Base-by-base conservation (phyloP, 2,113 vertebrate genomes). In the Menura novaehollandiae region DNA sequence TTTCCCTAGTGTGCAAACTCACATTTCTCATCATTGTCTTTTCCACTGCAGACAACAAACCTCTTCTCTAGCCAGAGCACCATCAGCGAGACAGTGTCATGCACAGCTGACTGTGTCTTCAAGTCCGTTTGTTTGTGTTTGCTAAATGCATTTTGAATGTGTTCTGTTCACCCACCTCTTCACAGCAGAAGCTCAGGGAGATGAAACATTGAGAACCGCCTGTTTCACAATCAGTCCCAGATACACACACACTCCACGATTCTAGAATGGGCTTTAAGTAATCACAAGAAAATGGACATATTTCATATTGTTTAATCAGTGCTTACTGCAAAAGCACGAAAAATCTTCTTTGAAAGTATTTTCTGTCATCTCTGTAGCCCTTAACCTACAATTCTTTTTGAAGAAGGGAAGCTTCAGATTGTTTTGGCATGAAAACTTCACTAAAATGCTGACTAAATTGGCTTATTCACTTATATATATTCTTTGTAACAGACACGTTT, bases 1-100 rank as follows among this genome's bases (percentile, higher is more conserved):
- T 53, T 91, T 96, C 95, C 95, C 96, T 58, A 46, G 92, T 23
- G 79, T 52, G 46, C 46, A 97, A 60, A 39, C 21, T 89, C 58
- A 8, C 13, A 69, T 96, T 91, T 95, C 75, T 95, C 94, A 85
- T 91, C 63, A 43, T 81, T 63, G 85, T 89, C 69, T 94, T 94
- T 73, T 75, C 76, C 43, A 73, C 60, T 91, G 39, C 62, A 83
- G 55, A 79, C 76, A 96, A 58, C 52, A 81, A 80, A 84, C 68
- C 77, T 43, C 83, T 85, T 76, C 81, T 76, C 60, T 53, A 72
- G 63, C 63, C 55, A 63, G 49, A 85, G 72, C 4, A 6, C 71
- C 60, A 83, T 68, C 74, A 78, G 79, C 87, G 53, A 67, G 49
- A 56, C 59, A 88, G 91, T 41, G 80, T 64, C 84, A 93, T 21